Conservation (phyloP, 2,888 invertebrate species). For the Rotaria macrura region DNA sequence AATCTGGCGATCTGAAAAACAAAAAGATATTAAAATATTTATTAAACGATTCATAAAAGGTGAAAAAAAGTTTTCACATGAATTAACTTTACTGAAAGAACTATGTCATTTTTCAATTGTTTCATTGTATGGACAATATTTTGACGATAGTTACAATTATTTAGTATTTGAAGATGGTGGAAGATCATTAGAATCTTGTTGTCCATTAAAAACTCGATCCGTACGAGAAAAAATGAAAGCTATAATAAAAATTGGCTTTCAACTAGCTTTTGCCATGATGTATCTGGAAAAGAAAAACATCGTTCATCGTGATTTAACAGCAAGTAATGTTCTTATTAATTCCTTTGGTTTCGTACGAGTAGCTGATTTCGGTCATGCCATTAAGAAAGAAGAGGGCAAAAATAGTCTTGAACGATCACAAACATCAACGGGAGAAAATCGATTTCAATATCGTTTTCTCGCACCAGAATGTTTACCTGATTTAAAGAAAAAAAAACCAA, state of each 20-base stretch:
- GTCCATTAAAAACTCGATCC: background rate
- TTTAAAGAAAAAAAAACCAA: background rate
- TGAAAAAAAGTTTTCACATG: background rate
- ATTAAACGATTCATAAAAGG: background rate
- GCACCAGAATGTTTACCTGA: background rate
- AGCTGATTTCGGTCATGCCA: conserved; percentile 8
- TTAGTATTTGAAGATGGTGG: background rate
- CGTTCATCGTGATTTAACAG: background rate
- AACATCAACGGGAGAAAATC: background rate
- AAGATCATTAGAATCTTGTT: background rate
- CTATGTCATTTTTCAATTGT: background rate
- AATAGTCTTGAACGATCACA: background rate
- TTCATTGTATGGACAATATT: background rate
- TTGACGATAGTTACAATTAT: background rate
- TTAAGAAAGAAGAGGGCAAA: background rate
- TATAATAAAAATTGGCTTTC: background rate
- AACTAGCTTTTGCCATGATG: background rate
- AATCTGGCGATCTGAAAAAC: background rate
- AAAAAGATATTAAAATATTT: background rate
- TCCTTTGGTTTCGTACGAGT: background rate
- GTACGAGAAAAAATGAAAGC: background rate
- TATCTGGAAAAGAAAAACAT: background rate
- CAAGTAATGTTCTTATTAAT: background rate
- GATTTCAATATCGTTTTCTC: background rate
- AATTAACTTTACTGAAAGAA: background rate